Conservation (phyloP, 2,113 vertebrate genomes). For the Thamnaconus septentrionalis region DNA sequence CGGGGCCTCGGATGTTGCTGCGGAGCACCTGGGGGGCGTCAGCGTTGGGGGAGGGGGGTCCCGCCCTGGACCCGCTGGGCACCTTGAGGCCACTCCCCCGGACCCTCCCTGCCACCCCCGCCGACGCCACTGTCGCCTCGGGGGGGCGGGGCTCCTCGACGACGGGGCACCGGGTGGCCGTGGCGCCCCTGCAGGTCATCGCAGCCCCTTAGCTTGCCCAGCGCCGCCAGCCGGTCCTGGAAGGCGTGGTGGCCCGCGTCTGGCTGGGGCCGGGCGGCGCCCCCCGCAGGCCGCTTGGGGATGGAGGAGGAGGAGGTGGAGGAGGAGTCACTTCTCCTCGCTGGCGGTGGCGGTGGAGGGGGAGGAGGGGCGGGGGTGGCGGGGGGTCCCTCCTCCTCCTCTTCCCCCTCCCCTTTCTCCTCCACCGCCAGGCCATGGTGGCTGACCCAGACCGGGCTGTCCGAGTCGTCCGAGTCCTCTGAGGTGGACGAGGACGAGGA, state of each 20-base stretch:
- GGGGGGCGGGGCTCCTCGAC: too few relatives aligned
- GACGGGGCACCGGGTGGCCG: slow-evolving; percentile 25
- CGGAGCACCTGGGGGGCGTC: slow-evolving; percentile 73
- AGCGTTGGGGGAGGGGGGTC: slow-evolving; percentile 71
- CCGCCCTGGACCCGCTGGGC: slow-evolving; percentile 75
- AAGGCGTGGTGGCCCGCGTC: slow-evolving; percentile 83
- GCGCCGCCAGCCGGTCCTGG: slow-evolving; percentile 82
- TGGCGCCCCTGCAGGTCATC: slow-evolving; percentile 69
- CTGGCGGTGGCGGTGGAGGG: slow-evolving; percentile 39
- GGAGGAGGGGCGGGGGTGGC: slow-evolving; percentile 13
- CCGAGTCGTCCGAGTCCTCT: slow-evolving; percentile 69
- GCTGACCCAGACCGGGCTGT: slow-evolving; percentile 73
- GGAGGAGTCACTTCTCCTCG: slow-evolving; percentile 56
- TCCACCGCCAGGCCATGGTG: slow-evolving; percentile 62
- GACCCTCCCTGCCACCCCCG: slow-evolving; percentile 75
- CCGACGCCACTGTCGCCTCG: slow-evolving; percentile 49
- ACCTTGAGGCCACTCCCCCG: slow-evolving; percentile 60
- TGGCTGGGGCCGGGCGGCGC: slow-evolving; percentile 62
- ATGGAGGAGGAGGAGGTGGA: slow-evolving; percentile 72
- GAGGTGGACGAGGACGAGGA: slow-evolving; percentile 63
- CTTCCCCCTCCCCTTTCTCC: slow-evolving; percentile 42
- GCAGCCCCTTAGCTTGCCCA: slow-evolving; percentile 81
- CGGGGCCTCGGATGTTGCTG: slow-evolving; percentile 80
- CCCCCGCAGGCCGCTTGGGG: slow-evolving; percentile 66
- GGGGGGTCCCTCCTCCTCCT: slow-evolving; percentile 33